phyloP scores from a whole-genome alignment of 2,113 vertebrate genomes.

The Gorsachius goisagi region DNA sequence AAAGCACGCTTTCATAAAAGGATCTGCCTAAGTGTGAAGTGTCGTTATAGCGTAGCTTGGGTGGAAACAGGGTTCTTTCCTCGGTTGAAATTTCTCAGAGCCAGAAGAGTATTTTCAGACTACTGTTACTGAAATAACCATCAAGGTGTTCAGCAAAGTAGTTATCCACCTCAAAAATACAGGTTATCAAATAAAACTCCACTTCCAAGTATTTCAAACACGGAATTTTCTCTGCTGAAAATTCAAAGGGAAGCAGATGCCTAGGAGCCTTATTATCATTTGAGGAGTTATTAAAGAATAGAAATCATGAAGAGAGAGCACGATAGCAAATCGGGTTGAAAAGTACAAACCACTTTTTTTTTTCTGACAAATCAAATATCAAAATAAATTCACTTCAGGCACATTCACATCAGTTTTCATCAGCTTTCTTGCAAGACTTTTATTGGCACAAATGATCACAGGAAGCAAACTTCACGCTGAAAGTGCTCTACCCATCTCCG shows the following conservation, averaged over 20 bases:
- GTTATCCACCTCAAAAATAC: conserved; percentile 10
- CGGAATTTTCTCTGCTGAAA: conserved; percentile 1
- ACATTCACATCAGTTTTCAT: conserved; percentile 9
- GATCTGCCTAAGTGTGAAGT: background rate
- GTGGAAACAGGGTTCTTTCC: background rate
- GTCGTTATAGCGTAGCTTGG: background rate
- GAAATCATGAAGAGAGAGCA: conserved; percentile 3
- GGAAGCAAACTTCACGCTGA: conserved; percentile 23
- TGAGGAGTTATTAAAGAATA: conserved; percentile 40
- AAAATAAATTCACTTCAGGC: conserved; percentile 51
- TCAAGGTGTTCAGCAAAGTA: background rate
- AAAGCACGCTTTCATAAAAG: background rate
- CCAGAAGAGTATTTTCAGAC: background rate
- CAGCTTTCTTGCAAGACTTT: background rate
- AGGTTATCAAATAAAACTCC: conserved; percentile 20
- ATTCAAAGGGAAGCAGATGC: conserved; percentile 3
- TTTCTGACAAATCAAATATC: conserved; percentile 27
- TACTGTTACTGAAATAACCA: background rate
- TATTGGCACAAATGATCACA: conserved; percentile 42
- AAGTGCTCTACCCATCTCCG: background rate
- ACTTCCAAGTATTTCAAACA: conserved; percentile 5
- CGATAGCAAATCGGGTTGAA: background rate
- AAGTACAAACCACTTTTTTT: background rate
- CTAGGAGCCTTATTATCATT: background rate
- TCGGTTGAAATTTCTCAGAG: background rate